Base-by-base conservation (phyloP, 2,113 vertebrate species). In the Passer montanus region DNA sequence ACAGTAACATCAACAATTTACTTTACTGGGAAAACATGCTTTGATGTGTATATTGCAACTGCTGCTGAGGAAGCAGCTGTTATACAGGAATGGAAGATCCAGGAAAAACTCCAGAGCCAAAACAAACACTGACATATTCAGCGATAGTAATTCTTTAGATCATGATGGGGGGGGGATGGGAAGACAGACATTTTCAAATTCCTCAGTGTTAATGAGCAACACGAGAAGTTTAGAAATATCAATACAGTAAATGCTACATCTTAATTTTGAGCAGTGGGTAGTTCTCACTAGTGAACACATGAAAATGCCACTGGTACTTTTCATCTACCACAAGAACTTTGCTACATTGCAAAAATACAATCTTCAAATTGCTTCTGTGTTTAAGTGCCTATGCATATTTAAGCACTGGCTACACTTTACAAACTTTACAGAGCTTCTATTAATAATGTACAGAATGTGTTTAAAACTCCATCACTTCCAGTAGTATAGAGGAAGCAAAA, bases 1-100 rank as follows among this genome's bases (percentile, higher is more conserved):
- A 77, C 39, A 63, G 15, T 39, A 86, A 80, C 21, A 88, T 72
- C 41, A 95, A 77, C 46, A 77, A 75, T 89, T 97, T 89, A 53
- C 17, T 89, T 87, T 90, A 77, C 64, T 75, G 35, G n/a, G 27
- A 77, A 95, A 93, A 94, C 31, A 70, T 7, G 15, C 72, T 96
- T 96, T 87, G 73, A 92, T 78, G 49, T 86, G 39, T 28, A 19
- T 56, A 78, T 31, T 84, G 60, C 33, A 70, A 86, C 47, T 75
- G 53, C 35, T 78, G 56, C 52, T 68, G 69, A 90, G 92, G 94
- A 96, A 94, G 76, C 94, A 95, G 87, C 81, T 97, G 94, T 76
- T 77, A 49, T 17, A 62, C 47, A 72, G n/a, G 55, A 89, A 73
- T 69, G 50, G 74, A 66, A 92, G n/a, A 59, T 81, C 39, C 93